Conservation (phyloP, 1,140 invertebrate species). For the Drusus annulatus region DNA sequence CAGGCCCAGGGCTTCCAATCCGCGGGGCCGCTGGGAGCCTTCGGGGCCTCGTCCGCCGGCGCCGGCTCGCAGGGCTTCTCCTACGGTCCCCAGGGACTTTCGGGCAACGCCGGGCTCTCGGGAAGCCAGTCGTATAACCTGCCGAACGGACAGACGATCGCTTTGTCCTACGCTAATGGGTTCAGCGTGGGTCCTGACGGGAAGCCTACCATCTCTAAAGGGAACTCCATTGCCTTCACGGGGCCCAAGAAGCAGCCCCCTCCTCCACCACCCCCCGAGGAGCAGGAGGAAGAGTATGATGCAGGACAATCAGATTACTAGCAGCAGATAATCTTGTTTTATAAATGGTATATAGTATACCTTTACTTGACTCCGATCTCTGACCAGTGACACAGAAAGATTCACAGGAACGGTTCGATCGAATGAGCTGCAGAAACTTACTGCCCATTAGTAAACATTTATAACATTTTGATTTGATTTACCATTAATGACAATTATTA, state of each 20-base stretch:
- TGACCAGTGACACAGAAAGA: too few relatives aligned
- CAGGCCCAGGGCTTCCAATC: slow-evolving; percentile 56
- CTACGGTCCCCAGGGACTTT: slow-evolving; percentile 60
- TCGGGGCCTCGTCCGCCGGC: slow-evolving; percentile 64
- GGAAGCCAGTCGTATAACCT: slow-evolving; percentile 62
- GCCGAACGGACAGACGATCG: slow-evolving; percentile 65
- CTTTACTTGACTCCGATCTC: too few relatives aligned
- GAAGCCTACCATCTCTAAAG: slow-evolving; percentile 61
- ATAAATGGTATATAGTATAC: too few relatives aligned
- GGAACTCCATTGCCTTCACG: slow-evolving; percentile 57
- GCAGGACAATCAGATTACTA: too few relatives aligned
- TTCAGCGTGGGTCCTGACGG: slow-evolving; percentile 63
- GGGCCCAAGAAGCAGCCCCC: slow-evolving; percentile 47
- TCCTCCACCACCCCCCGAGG: slow-evolving; percentile 18
- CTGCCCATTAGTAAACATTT: too few relatives aligned
- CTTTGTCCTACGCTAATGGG: slow-evolving; percentile 63
- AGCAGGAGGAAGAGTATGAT: not conserved
- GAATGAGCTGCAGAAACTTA: too few relatives aligned
- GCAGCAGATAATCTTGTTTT: too few relatives aligned
- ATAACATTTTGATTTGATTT: too few relatives aligned
- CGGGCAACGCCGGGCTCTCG: slow-evolving; percentile 63
- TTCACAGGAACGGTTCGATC: too few relatives aligned
- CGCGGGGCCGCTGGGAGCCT: slow-evolving; percentile 57
- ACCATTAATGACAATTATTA: too few relatives aligned
- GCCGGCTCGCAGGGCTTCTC: slow-evolving; percentile 63